Evolutionary conservation across 2,113 vertebrate genomes (phyloP), one percentile per base, ranked within the genome.

Genomic region (Melospiza melodia): DNA sequence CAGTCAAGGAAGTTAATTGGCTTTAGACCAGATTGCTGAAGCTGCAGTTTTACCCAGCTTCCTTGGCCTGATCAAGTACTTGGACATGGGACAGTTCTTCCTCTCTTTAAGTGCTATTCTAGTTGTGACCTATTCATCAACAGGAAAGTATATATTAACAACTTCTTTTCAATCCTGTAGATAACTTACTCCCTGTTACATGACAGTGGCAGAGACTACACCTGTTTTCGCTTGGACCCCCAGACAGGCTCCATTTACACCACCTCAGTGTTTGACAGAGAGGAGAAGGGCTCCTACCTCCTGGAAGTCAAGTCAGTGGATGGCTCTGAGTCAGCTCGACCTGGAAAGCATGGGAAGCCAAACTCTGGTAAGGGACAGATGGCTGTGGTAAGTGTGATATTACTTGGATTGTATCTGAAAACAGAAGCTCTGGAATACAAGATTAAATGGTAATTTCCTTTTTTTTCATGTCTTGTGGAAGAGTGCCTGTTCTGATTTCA

Each of bases 291-390:
- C 35, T 99, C 98, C 5, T 99, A 99, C 90, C 98, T 99, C 21
- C 90, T 99, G 83, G 99, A 99, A 97, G 98, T 99, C 51, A 98
- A 98, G 90, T 99, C 98, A 28, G 93, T 98, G 72, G 99, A 99
- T 80, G 98, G 98, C 13, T 98, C 97, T 97, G 99, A 99, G 89
- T 99, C 99, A 6, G 98, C 99, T 15, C 97, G 98, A 52, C 98
- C 99, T 4, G 98, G 99, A 83, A 99, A 98, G 85, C 98, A 98
- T 33, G 99, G 99, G 15, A 98, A 98, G 48, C 98, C 99, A 59
- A 99, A 99, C 89, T 99, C 99, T 62, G 99, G 99, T 99, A 94
- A 97, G 97, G 54, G 43, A 49, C 15, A 59, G 11, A 9, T 46
- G 21, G 43, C 66, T 88, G 37, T 87, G 33, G 10, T 55, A 66